Base-by-base conservation (phyloP, 37 sponge, comb jelly and placozoan species). In the Geodia barretti region DNA sequence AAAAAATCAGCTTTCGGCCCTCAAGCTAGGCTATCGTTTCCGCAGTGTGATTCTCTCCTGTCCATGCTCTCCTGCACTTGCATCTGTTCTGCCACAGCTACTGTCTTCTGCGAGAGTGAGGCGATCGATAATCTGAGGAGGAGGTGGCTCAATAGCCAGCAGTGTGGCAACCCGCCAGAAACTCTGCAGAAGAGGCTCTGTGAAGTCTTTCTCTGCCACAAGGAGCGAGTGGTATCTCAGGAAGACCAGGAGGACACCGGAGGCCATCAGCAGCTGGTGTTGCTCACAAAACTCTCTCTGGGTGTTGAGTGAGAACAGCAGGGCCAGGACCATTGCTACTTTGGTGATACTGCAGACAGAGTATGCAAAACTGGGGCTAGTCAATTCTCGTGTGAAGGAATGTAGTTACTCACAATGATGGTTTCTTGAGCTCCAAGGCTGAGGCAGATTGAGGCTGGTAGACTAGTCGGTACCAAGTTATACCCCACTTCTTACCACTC, bases 401-500 rank as follows among this genome's bases (percentile, higher is more conserved):
- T 47, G 54, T 73, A 0, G 1, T 9, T 39, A 60, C 83, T 88
- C 62, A 89, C 90, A 84, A 74, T 36, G 90, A 89, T 19, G 84
- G 24, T 33, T 25, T 11, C 0, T 79, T 74, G 11, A 89, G 72
- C 43, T 89, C 90, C 5, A 54, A 64, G 59, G 64, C 26, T 20
- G 39, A 28, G 1, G 77, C 77, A 9, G 43, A 37, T 5, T 67
- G 74, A 17, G 82, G 69, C 21, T 77, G 61, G 38, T 29, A 70
- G 40, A 77, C 39, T 1, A 81, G 38, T 11, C 81, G 28, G 69
- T 67, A 86, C 75, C 59, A 59, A 5, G 68, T 75, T 36, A 86
- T 86, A 20, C 80, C 81, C 87, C 87, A 86, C 5, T 63, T 70
- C 61, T 74, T 79, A 21, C 87, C 87, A 79, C 87, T 86, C 29